Percentiles rank a stretch among this genome's conserved stretches.
Evolutionary conservation across 1,140 invertebrate genomes (phyloP).

Genomic region (Aphelenchoides besseyi): DNA sequence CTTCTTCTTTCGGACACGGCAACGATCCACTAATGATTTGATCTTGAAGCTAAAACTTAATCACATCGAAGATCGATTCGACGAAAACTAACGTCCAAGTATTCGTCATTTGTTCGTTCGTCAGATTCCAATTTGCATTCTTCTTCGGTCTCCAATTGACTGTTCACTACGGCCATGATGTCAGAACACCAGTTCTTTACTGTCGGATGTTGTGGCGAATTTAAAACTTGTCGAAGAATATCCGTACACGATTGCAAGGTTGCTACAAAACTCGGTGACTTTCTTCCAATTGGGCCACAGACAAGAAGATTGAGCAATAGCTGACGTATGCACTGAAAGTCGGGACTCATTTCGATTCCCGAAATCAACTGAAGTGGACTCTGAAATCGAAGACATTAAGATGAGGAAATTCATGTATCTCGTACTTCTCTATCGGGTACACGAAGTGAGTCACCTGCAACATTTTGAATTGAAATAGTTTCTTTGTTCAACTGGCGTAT

Average conservation of each 20-base stretch:
- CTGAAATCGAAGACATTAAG: conserved; percentile 34
- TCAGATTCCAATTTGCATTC: conserved; percentile 54
- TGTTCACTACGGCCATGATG: conserved; percentile 57
- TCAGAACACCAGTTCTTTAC: conserved; percentile 59
- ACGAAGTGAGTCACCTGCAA: no score
- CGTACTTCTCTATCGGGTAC: conserved; percentile 59
- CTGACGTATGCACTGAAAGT: conserved; percentile 62
- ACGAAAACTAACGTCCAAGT: conserved; percentile 53
- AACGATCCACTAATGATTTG: conserved; percentile 70
- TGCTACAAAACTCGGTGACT: conserved; percentile 46
- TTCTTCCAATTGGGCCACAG: conserved; percentile 50
- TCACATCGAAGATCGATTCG: conserved; percentile 32
- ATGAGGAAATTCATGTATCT: not conserved
- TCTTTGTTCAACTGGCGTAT: no score
- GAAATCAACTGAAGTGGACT: conserved; percentile 55
- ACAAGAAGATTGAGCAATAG: conserved; percentile 55
- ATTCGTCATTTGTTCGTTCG: conserved; percentile 61
- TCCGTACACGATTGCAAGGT: conserved; percentile 59
- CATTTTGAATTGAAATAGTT: no score
- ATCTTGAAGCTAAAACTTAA: conserved; percentile 68
- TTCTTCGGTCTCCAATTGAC: conserved; percentile 58
- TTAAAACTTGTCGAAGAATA: conserved; percentile 56
- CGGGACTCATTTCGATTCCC: conserved; percentile 60
- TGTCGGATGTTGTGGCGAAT: conserved; percentile 61
- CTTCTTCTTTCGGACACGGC: conserved; percentile 72